These are phyloP conservation scores for Rhyacichthys aspro DNA, from an alignment of 2,797 vertebrate species.

Conservation along the genomic window DNA sequence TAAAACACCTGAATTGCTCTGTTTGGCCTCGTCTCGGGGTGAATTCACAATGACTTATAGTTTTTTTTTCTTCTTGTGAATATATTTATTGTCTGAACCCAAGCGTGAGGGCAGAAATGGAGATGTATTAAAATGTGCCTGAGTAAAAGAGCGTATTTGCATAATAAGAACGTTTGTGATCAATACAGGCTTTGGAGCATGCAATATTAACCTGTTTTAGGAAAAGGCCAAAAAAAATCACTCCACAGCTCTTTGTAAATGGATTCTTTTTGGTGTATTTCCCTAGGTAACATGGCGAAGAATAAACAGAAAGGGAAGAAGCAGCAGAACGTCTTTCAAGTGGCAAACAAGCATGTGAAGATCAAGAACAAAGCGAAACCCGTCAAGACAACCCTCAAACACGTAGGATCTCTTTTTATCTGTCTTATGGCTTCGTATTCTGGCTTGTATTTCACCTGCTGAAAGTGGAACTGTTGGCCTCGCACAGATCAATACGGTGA, in stretches of 20 bases:
- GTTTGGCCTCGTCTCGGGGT: neutral
- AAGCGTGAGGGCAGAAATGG: too few relatives aligned
- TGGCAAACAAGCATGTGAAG: constrained; percentile 85
- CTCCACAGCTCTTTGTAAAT: neutral
- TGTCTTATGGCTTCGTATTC: neutral
- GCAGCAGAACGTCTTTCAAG: constrained; percentile 85
- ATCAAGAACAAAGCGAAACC: constrained; percentile 89
- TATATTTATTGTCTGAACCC: too few relatives aligned
- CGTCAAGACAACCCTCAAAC: constrained; percentile 88
- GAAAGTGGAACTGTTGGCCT: constrained; percentile 17
- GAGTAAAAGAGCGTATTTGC: too few relatives aligned
- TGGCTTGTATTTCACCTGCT: neutral
- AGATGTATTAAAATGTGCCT: too few relatives aligned
- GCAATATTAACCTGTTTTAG: neutral
- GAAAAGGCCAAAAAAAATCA: neutral
- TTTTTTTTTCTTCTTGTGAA: neutral
- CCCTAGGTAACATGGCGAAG: constrained; percentile 84
- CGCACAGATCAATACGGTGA: constrained; percentile 86
- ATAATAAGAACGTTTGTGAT: too few relatives aligned
- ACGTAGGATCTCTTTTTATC: constrained; percentile 73
- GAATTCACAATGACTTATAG: neutral
- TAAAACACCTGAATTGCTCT: neutral
- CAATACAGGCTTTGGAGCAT: too few relatives aligned
- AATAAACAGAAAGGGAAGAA: constrained; percentile 86
- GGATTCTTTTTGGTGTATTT: constrained; percentile 7